These are phyloP conservation scores for Cylindroiulus punctatus DNA, from an alignment of 2,888 invertebrate genomes.

Conservation along the genomic window DNA sequence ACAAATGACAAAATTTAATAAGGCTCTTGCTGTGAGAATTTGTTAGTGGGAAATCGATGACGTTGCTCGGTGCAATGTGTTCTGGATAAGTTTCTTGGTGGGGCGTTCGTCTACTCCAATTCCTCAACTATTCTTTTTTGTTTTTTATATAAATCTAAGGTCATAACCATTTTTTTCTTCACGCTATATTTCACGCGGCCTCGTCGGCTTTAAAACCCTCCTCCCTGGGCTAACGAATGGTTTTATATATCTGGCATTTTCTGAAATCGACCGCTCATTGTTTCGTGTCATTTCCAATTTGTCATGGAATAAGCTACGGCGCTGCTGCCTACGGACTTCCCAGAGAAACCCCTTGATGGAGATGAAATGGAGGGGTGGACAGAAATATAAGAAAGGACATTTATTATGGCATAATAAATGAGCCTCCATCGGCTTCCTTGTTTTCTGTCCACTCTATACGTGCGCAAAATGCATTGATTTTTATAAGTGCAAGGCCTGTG, in stretches of 20 bases:
- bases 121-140: background rate
- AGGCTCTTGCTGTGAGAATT: conserved; percentile 15
- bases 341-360: conserved; percentile 11
- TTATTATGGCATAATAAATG: conserved; percentile 34
- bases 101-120: background rate
- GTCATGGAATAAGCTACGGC: conserved; percentile 21
- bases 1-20: conserved; percentile 28
- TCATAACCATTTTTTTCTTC: background rate
- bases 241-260: conserved; percentile 18
- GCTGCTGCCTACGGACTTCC: conserved; percentile 2
- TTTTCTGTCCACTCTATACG: conserved; percentile 34
- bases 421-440: conserved; percentile 20
- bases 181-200: background rate
- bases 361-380: conserved; percentile 34
- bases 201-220: conserved; percentile 14
- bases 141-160: conserved; percentile 5
- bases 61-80: background rate
- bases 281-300: conserved; percentile 42
- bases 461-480: conserved; percentile 7
- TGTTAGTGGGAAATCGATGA: conserved; percentile 24
- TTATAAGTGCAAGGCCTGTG: conserved; percentile 13
- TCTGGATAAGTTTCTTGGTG: background rate
- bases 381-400: conserved; percentile 42
- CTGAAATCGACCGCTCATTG: conserved; percentile 42
- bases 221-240: conserved; percentile 15